Base-by-base conservation (phyloP, 2,113 vertebrate genomes). In the Chionodraco myersi region DNA sequence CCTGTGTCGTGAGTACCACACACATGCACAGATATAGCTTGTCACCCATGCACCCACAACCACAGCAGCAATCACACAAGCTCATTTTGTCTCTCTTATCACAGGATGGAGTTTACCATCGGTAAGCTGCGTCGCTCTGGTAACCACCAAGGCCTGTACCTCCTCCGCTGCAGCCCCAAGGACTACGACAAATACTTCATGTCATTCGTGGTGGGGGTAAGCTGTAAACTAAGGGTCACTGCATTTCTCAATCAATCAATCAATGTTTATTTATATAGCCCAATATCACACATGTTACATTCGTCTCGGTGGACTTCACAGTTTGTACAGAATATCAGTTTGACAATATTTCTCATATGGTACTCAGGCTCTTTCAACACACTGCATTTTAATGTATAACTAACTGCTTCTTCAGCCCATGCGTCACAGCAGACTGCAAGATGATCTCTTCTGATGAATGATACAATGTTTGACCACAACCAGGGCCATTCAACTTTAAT, bases 141-240 rank as follows among this genome's bases (percentile, higher is more conserved):
- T n/a, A 97, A 96, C 93, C 95, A 96, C 69, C 96, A 94, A 78
- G 98, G 98, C 68, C 90, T 96, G 56, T 99, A 97, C 64, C 96
- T 99, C 76, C 96, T 99, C 72, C 96, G 97, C 41, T 97, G 97
- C 90, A 99, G 97, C 88, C 97, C 98, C 71, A 97, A 97, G 87
- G 97, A 99, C 72, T 99, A 97, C 63, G 95, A 97, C 90, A 97
- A 96, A 61, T 99, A 96, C 90, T 99, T 98, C 87, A 95, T 99
- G 93, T 99, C 97, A 18, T 98, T 99, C 90, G 96, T 96, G 41
- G 88, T 99, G 15, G 96, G 96, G 97, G 98, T 99, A 90, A 96
- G 96, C 65, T 51, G 3, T 57, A 45, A 13, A 51, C 69, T 1
- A 63, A 45, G 6, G 13, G 2, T 58, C 0, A 11, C 36, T 65